Base-by-base conservation (phyloP, 2,113 vertebrate species). In the Delphinus delphis region DNA sequence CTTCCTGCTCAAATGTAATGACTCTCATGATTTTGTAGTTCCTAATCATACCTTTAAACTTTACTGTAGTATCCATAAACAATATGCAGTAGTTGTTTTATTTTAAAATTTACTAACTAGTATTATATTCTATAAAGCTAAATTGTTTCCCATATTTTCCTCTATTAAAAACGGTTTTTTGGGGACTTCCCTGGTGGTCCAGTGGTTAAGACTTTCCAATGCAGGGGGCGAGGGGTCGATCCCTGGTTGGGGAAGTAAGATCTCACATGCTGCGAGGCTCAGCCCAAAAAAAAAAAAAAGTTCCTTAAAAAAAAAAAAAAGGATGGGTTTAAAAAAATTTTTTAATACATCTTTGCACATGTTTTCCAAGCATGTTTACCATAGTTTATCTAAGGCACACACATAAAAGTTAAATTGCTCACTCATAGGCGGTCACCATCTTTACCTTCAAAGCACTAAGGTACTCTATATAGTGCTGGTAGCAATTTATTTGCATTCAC, bases 401-500 rank as follows among this genome's bases (percentile, higher is more conserved):
- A 62, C 21, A 31, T 60, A n/a, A 74, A 93, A 74, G 50, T 87
- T 68, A 82, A 76, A 93, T 36, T 62, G 17, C 44, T 90, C 55
- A 18, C 20, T 55, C n/a, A n/a, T 71, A 65, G 3, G 21, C 25
- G 53, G 47, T 83, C 76, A 38, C 8, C 28, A 65, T 55, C 14
- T 77, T 63, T 77, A 83, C 18, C 77, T 84, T 84, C 70, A 79
- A 28, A 84, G 53, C 20, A 47, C 77, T 55, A 55, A 44, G 47
- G 62, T 38, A 10, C 6, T 58, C 38, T 67, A 26, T 36, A 2
- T 12, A 31, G 31, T 20, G 36, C 55, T 62, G 67, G 55, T 44
- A 55, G 25, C 36, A 94, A 94, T 91, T 91, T 79, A 91, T 91
- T 88, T 79, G 15, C 31, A 71, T 92, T 70, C n/a, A 82, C 8